A percentile compares a stretch with the other conserved stretches of the same genome.
phyloP scores from a whole-genome alignment of 2,888 invertebrate species.

The Nomada fucata region DNA sequence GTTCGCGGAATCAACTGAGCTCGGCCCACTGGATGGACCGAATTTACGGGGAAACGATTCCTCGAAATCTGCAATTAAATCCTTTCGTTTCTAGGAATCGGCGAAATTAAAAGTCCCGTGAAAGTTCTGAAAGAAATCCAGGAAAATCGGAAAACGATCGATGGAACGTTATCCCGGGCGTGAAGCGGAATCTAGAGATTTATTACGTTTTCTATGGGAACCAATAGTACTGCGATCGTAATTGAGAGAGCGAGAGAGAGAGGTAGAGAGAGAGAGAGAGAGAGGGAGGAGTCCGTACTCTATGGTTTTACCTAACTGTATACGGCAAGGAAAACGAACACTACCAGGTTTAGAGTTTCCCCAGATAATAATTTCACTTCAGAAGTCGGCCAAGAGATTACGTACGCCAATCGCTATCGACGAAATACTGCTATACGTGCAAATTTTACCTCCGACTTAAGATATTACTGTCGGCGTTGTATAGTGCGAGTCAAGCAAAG shows the following conservation, averaged over 20 bases:
- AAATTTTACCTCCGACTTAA: constrained; percentile 20
- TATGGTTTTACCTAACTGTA: not conserved
- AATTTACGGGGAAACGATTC: not conserved
- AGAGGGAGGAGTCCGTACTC: not conserved
- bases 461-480: not conserved
- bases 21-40: not conserved
- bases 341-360: constrained; percentile 21
- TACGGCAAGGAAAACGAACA: constrained; percentile 13
- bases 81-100: constrained; percentile 3
- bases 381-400: constrained; percentile 13
- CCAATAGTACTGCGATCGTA: constrained; percentile 30
- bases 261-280: not conserved
- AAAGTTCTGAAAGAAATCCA: not conserved
- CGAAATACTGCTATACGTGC: not conserved
- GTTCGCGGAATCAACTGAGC: constrained; percentile 17
- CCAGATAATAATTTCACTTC: constrained; percentile 27
- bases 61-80: constrained; percentile 12
- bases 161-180: not conserved
- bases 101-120: constrained; percentile 1
- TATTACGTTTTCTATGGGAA: constrained; percentile 25
- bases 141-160: constrained; percentile 8
- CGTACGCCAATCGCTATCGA: constrained; percentile 15
- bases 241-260: constrained; percentile 8
- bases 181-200: constrained; percentile 19
- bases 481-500: not conserved